Evolutionary conservation across 2,113 vertebrate genomes (phyloP).

Genomic region (Hippocampus guttulatus): DNA sequence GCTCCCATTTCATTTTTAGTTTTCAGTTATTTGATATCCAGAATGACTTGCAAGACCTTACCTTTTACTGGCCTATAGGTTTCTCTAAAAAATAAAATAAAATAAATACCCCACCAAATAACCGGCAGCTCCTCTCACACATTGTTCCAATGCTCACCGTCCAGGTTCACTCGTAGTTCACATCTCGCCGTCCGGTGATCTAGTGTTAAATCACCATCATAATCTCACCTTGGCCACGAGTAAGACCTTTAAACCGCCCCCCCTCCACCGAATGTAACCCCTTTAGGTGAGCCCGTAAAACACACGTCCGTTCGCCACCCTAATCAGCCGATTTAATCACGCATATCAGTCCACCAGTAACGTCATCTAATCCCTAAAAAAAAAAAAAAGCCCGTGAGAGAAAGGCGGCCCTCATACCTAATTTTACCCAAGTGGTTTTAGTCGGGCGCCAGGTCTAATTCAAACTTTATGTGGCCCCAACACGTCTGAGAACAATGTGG

Average conservation of each 20-base stretch:
- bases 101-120: conserved; percentile 16
- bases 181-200: conserved; percentile 56
- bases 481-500: conserved; percentile 50
- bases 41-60: conserved; percentile 11
- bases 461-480: conserved; percentile 57
- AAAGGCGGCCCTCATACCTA: conserved; percentile 52
- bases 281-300: conserved; percentile 56
- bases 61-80: conserved; percentile 35
- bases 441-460: conserved; percentile 63
- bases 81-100: conserved; percentile 23
- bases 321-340: conserved; percentile 67
- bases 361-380: conserved; percentile 67
- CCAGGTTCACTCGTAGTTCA: conserved; percentile 68
- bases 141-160: conserved; percentile 44
- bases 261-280: neutral
- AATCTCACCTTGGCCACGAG: conserved; percentile 50
- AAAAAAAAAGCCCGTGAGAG: conserved; percentile 53
- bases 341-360: conserved; percentile 67
- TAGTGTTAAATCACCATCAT: conserved; percentile 67
- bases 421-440: conserved; percentile 65
- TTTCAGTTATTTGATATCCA: conserved; percentile 30
- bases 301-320: conserved; percentile 50
- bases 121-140: conserved; percentile 31
- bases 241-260: conserved; percentile 47
- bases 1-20: conserved; percentile 17